Conservation (phyloP, 1,140 invertebrate species). For the Dendroctonus valens region DNA sequence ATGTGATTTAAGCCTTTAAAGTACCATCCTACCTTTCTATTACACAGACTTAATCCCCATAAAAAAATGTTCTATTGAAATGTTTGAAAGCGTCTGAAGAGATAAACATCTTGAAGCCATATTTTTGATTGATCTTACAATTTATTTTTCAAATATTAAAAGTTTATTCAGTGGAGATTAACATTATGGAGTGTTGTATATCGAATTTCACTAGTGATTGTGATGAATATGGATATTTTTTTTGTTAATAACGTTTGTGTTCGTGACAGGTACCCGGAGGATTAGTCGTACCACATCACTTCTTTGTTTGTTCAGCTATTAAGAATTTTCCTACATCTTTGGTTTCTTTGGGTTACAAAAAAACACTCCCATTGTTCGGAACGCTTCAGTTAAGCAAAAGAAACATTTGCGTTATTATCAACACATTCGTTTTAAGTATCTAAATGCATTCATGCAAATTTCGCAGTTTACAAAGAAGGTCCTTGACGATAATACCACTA, state of each 20-base stretch:
- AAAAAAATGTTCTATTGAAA: conserved; percentile 30
- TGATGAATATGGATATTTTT: conserved; percentile 23
- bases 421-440: too few species aligned
- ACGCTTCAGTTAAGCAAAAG: too few species aligned
- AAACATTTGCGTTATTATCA: too few species aligned
- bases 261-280: conserved; percentile 15
- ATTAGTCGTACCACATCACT: conserved; percentile 15
- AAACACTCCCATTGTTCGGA: too few species aligned
- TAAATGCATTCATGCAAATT: too few species aligned
- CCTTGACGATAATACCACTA: too few species aligned
- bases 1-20: conserved; percentile 30
- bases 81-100: conserved; percentile 22
- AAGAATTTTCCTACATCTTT: background rate
- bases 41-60: conserved; percentile 26
- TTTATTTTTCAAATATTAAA: conserved; percentile 27
- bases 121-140: conserved; percentile 34
- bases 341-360: background rate
- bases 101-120: conserved; percentile 28
- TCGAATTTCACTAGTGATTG: conserved; percentile 25
- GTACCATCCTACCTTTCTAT: conserved; percentile 21
- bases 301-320: conserved; percentile 14
- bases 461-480: too few species aligned
- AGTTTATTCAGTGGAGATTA: conserved; percentile 31
- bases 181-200: conserved; percentile 29
- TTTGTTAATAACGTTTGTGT: conserved; percentile 9